Evolutionary conservation across 1,140 invertebrate species (phyloP).

Genomic region (Nixonia krombeini): DNA sequence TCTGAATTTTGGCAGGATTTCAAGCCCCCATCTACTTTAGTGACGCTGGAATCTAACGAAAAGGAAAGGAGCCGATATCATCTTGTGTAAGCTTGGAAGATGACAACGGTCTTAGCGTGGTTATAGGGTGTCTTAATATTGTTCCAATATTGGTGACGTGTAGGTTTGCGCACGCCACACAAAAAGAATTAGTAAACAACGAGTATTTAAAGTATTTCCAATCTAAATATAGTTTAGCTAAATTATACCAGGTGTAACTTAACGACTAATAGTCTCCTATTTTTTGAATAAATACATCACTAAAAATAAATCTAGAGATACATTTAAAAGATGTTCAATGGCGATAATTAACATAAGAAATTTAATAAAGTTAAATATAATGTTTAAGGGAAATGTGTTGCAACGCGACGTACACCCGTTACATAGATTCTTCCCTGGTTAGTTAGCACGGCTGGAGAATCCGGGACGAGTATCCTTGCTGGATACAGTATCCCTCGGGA

Average conservation of each 20-base stretch:
- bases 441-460: slow-evolving; percentile 66
- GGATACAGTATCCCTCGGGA: slow-evolving; percentile 67
- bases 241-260: too few relatives aligned
- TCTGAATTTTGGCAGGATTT: slow-evolving; percentile 66
- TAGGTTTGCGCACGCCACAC: background rate
- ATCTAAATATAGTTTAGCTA: too few relatives aligned
- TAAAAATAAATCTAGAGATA: too few relatives aligned
- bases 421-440: slow-evolving; percentile 63
- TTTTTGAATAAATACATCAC: too few relatives aligned
- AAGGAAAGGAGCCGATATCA: slow-evolving; percentile 64
- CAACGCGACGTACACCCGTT: slow-evolving; percentile 56
- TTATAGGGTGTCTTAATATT: slow-evolving; percentile 52
- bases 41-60: slow-evolving; percentile 63
- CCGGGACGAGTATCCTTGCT: slow-evolving; percentile 57
- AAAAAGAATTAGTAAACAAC: too few relatives aligned
- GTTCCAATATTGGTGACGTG: slow-evolving; percentile 18
- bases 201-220: too few relatives aligned
- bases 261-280: too few relatives aligned
- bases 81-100: slow-evolving; percentile 62
- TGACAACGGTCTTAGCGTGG: slow-evolving; percentile 44
- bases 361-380: too few relatives aligned
- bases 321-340: too few relatives aligned
- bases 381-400: too few relatives aligned
- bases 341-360: too few relatives aligned
- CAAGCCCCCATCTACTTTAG: slow-evolving; percentile 65